These are phyloP conservation scores for Sinodicranocentrus sp. DNA, from an alignment of 2,888 invertebrate genomes.

Conservation along the genomic window DNA sequence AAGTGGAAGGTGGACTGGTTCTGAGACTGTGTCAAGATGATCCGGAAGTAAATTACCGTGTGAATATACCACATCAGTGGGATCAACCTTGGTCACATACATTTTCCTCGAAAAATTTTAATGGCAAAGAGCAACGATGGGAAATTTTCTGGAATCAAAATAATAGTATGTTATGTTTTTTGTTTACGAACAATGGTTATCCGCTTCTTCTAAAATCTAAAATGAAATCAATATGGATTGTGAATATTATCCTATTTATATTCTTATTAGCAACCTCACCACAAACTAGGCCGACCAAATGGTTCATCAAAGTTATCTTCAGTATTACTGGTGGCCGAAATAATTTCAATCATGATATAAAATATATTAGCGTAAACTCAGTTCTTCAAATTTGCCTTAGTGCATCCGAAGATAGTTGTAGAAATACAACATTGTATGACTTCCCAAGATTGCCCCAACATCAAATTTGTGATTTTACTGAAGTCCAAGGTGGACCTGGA, in stretches of 20 bases:
- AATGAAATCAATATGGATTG: too few relatives aligned
- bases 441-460: constrained; percentile 38
- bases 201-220: too few relatives aligned
- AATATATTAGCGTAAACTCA: constrained; percentile 32
- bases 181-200: too few relatives aligned
- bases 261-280: not conserved
- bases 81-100: constrained; percentile 45
- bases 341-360: not conserved
- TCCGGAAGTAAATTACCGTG: constrained; percentile 33
- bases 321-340: constrained; percentile 25
- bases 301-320: constrained; percentile 52
- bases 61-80: constrained; percentile 41
- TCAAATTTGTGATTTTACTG: constrained; percentile 47
- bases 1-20: constrained; percentile 31
- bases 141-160: constrained; percentile 30
- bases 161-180: too few relatives aligned
- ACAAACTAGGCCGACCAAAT: constrained; percentile 36
- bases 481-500: not conserved
- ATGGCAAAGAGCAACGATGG: constrained; percentile 15
- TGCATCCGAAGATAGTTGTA: constrained; percentile 21
- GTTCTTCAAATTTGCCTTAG: constrained; percentile 43
- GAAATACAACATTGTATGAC: constrained; percentile 34
- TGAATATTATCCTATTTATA: too few relatives aligned
- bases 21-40: constrained; percentile 37
- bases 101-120: constrained; percentile 27